These are phyloP conservation scores for Omphaloscelis lunosa DNA, from an alignment of 2,888 invertebrate genomes.

Conservation along the genomic window DNA sequence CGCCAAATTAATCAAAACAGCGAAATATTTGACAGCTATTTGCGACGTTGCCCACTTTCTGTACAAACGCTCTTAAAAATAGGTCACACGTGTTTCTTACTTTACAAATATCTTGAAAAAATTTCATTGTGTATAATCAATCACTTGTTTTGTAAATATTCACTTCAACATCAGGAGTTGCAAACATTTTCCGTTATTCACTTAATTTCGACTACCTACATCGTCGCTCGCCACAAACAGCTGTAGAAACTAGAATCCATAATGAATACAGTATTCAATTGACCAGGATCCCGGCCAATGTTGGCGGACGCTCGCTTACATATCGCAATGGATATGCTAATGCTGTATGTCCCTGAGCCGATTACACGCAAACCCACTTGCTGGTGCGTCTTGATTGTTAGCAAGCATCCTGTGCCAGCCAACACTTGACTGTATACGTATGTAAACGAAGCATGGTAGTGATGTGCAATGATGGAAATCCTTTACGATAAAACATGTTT, in stretches of 20 bases:
- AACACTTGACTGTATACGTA: constrained; percentile 52
- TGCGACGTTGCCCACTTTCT: too few relatives aligned
- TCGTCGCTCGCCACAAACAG: constrained; percentile 25
- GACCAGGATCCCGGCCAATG: constrained; percentile 56
- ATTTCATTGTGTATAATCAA: neutral
- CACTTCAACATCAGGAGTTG: neutral
- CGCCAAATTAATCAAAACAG: too few relatives aligned
- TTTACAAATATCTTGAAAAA: neutral
- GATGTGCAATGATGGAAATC: neutral
- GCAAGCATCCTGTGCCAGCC: constrained; percentile 64
- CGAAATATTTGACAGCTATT: too few relatives aligned
- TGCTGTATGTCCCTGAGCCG: constrained; percentile 77
- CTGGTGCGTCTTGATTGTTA: constrained; percentile 74
- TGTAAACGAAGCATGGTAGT: constrained; percentile 51
- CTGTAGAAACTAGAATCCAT: constrained; percentile 66
- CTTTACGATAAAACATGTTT: neutral
- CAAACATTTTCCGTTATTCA: constrained; percentile 16
- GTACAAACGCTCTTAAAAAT: neutral
- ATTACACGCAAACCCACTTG: constrained; percentile 84
- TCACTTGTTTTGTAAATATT: too few relatives aligned
- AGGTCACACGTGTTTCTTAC: neutral
- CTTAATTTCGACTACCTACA: neutral
- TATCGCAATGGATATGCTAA: constrained; percentile 80
- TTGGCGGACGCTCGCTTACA: constrained; percentile 67
- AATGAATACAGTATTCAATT: constrained; percentile 75